These are phyloP conservation scores for Syngnathus typhle DNA, from an alignment of 2,113 vertebrate genomes.

Conservation along the genomic window DNA sequence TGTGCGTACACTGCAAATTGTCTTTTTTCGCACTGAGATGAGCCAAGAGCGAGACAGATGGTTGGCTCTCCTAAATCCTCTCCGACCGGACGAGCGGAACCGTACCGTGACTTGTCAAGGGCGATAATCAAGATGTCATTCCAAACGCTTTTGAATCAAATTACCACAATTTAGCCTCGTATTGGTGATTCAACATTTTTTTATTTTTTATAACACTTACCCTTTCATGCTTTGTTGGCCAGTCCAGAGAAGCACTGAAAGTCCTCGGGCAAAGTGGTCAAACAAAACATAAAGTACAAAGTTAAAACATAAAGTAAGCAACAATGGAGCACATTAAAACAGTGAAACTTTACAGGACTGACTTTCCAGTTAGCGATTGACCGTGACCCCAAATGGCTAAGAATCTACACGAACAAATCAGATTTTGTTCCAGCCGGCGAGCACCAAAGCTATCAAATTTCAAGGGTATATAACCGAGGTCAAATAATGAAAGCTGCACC, in stretches of 20 bases:
- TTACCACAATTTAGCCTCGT: not conserved
- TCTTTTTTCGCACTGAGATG: not conserved
- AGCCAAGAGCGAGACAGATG: conserved; percentile 7
- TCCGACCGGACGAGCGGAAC: not conserved
- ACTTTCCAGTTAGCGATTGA: not conserved
- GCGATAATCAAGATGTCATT: conserved; percentile 1
- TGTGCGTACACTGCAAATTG: conserved; percentile 3
- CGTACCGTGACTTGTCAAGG: not conserved
- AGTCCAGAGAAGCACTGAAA: too few species aligned
- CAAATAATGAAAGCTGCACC: not conserved
- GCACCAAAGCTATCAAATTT: not conserved
- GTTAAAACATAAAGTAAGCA: not conserved
- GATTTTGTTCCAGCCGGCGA: not conserved
- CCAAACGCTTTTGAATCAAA: not conserved
- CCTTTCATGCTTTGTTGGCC: too few species aligned
- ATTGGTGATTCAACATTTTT: not conserved
- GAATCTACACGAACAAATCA: conserved; percentile 1
- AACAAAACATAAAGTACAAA: too few species aligned
- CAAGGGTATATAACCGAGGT: not conserved
- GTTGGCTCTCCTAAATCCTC: not conserved
- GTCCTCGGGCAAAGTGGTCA: too few species aligned
- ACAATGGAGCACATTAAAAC: not conserved
- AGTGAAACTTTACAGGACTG: not conserved
- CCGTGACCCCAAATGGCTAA: not conserved
- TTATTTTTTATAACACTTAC: not conserved